phyloP scores from a whole-genome alignment of 2,113 vertebrate species.

The human (Homo sapiens) region GRCh38 chr15:80115501-80116000 shows the following conservation, averaged over 20 bases:
- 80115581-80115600: neutral
- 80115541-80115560: neutral
- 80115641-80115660: neutral
- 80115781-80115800: neutral
- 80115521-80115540: neutral
- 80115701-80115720: neutral
- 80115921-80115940: neutral
- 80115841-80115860: neutral
- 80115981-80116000: neutral
- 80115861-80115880: neutral
- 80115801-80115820: neutral
- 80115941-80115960: neutral
- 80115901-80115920: neutral
- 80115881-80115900: neutral
- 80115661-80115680: neutral
- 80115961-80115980: neutral
- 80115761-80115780: neutral
- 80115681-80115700: neutral
- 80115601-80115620: neutral
- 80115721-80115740: conserved; percentile 12
- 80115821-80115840: neutral
- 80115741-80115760: neutral
- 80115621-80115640: neutral
- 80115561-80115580: neutral
- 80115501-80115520: neutral